Conservation (phyloP, 1,140 invertebrate genomes). For the Tetragnatha versicolor region DNA sequence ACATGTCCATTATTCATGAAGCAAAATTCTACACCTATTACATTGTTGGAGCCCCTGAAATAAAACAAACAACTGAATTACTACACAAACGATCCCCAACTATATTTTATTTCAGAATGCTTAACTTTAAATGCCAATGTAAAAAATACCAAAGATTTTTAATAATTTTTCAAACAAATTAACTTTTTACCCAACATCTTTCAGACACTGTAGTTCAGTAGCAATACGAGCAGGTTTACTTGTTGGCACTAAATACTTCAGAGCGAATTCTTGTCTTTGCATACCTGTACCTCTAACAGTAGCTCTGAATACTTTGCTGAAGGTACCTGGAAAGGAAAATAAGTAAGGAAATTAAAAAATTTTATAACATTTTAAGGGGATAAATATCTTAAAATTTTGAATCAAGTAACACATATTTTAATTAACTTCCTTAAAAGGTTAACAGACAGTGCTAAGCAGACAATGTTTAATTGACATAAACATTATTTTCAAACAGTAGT, state of each 20-base stretch:
- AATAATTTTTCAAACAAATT: neutral
- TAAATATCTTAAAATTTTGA: no score
- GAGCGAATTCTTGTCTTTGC: conserved; percentile 55
- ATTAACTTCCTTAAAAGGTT: neutral
- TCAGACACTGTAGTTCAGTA: conserved; percentile 58
- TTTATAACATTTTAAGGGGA: no score
- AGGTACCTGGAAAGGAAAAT: conserved; percentile 56
- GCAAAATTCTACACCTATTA: conserved; percentile 81
- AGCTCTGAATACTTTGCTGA: conserved; percentile 59
- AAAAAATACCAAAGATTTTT: no score
- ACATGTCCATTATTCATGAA: conserved; percentile 80
- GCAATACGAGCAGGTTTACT: conserved; percentile 58
- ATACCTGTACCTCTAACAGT: conserved; percentile 20
- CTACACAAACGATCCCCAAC: neutral
- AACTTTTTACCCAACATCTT: conserved; percentile 57
- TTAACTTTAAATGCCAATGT: no score
- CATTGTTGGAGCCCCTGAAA: conserved; percentile 80
- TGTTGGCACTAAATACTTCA: conserved; percentile 60
- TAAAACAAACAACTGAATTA: conserved; percentile 32
- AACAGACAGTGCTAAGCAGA: neutral
- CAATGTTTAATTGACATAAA: no score
- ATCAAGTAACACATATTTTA: no score
- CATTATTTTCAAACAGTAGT: no score
- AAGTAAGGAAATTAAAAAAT: neutral
- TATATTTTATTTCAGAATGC: neutral